A percentile compares a stretch with the other conserved stretches of the same genome.
Evolutionary conservation across 2,888 invertebrate species (phyloP).

Genomic region (Lasioglossum pauxillum): DNA sequence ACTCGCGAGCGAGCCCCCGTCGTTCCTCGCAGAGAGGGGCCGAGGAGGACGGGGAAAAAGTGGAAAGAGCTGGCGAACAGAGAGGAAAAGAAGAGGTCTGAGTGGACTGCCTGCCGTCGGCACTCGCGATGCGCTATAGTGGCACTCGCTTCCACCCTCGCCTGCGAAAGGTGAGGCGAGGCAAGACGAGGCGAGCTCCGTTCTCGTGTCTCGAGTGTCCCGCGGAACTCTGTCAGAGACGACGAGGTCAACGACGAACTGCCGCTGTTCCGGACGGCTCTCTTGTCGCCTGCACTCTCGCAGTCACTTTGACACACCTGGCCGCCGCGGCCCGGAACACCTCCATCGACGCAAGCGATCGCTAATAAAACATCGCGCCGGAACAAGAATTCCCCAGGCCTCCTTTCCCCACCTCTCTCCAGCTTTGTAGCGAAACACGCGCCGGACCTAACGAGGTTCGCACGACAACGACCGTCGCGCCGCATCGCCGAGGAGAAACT

Average conservation of each 20-base stretch:
- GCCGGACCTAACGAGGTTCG: conserved; percentile 5
- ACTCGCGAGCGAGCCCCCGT: conserved; percentile 37
- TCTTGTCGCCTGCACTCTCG: conserved; percentile 38
- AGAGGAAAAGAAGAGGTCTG: conserved; percentile 64
- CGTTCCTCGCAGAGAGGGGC: conserved; percentile 22
- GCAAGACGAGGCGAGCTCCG: conserved; percentile 13
- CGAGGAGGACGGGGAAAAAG: conserved; percentile 18
- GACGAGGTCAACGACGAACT: conserved; percentile 36
- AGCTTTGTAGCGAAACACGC: neutral
- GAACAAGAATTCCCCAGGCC: conserved; percentile 26
- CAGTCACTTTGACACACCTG: conserved; percentile 49
- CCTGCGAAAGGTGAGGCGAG: neutral
- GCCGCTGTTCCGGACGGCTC: conserved; percentile 16
- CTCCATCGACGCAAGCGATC: conserved; percentile 26
- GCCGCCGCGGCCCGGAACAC: neutral
- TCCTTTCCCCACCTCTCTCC: neutral
- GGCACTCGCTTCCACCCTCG: conserved; percentile 66
- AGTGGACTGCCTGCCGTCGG: conserved; percentile 68
- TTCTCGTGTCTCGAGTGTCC: conserved; percentile 67
- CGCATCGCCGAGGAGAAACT: neutral
- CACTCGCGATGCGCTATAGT: conserved; percentile 62
- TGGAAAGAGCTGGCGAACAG: conserved; percentile 18
- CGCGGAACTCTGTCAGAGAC: conserved; percentile 48
- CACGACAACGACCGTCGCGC: conserved; percentile 1
- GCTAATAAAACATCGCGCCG: conserved; percentile 50